Conservation (phyloP, 2,113 vertebrate species). For the Lota lota region DNA sequence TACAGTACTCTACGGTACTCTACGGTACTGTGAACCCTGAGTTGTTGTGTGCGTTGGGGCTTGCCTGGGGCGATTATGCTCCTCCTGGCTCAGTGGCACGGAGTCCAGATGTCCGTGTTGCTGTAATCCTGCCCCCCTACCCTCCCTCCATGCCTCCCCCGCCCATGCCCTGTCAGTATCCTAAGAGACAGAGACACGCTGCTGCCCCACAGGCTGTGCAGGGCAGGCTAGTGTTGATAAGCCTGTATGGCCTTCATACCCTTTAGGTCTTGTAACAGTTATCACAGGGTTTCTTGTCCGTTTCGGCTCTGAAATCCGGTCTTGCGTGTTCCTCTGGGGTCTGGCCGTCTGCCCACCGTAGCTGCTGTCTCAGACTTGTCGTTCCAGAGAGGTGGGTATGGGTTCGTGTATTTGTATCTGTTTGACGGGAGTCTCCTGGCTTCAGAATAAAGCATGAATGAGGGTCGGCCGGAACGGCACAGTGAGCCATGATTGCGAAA, state of each 20-base stretch:
- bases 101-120: slow-evolving; percentile 42
- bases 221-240: not conserved
- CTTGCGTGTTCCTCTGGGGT: not conserved
- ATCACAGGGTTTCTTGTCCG: not conserved
- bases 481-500: slow-evolving; percentile 39
- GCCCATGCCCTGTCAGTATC: not conserved
- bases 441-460: slow-evolving; percentile 13
- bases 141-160: slow-evolving; percentile 10
- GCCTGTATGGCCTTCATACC: not conserved
- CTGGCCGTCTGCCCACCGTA: not conserved
- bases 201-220: slow-evolving; percentile 3
- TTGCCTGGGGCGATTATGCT: slow-evolving; percentile 20
- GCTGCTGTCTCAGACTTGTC: slow-evolving; percentile 14
- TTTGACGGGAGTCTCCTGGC: slow-evolving; percentile 22
- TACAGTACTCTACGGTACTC: no score
- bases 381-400: not conserved
- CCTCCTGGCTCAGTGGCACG: slow-evolving; percentile 25
- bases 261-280: not conserved
- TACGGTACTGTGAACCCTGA: not conserved
- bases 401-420: not conserved
- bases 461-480: slow-evolving; percentile 17
- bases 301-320: not conserved
- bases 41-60: slow-evolving; percentile 1
- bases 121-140: slow-evolving; percentile 50
- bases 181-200: not conserved